phyloP scores from a whole-genome alignment of 2,113 vertebrate genomes.

The Excalfactoria chinensis region DNA sequence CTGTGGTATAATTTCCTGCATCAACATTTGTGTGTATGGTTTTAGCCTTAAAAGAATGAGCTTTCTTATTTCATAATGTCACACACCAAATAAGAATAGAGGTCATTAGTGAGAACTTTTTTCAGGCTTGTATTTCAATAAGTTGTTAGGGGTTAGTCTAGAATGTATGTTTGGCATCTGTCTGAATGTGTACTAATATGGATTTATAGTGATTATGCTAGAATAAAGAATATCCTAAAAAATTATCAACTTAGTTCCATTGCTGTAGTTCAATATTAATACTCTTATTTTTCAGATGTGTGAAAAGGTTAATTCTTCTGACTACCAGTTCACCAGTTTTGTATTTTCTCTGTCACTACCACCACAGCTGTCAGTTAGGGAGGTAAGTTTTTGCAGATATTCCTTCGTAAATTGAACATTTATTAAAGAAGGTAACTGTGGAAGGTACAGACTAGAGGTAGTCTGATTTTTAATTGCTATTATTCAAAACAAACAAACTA shows the following conservation, averaged over 20 bases:
- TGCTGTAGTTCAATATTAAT: slow-evolving; percentile 18
- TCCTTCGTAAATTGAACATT: not conserved
- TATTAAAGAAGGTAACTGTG: not conserved
- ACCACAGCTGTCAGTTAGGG: slow-evolving; percentile 93
- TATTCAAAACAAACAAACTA: not conserved
- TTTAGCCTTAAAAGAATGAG: not conserved
- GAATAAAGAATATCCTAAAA: not conserved
- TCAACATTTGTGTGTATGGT: not conserved
- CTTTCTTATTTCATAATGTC: not conserved
- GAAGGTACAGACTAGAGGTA: not conserved
- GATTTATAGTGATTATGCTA: not conserved
- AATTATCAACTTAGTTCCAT: not conserved
- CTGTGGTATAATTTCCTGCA: not conserved
- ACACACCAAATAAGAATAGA: not conserved
- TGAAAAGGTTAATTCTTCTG: slow-evolving; percentile 81
- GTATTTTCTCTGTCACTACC: slow-evolving; percentile 93
- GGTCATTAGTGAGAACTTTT: not conserved
- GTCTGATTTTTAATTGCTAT: slow-evolving; percentile 12
- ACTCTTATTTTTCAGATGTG: slow-evolving; percentile 82
- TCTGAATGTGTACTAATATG: not conserved
- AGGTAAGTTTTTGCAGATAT: slow-evolving; percentile 81
- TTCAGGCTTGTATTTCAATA: not conserved
- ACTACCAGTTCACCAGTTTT: slow-evolving; percentile 88
- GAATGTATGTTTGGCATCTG: not conserved
- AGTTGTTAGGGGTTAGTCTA: not conserved